phyloP scores from a whole-genome alignment of 1,140 invertebrate species.

The Drosophila guanche region DNA sequence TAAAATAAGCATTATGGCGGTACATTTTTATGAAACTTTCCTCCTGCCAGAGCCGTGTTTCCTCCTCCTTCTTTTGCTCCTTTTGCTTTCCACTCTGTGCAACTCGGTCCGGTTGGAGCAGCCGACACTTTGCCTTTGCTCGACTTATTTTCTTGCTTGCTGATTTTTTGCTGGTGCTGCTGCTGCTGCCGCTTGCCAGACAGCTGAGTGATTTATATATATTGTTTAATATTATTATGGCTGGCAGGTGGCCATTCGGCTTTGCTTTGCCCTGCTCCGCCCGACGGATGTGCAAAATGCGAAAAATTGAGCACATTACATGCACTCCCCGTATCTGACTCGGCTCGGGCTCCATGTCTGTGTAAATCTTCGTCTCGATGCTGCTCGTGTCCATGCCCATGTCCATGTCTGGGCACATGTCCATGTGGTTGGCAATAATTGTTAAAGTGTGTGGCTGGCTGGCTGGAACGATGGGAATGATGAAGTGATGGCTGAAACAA shows the following conservation, averaged over 20 bases:
- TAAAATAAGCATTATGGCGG: slow-evolving; percentile 80
- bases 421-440: slow-evolving; percentile 77
- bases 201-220: slow-evolving; percentile 80
- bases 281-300: slow-evolving; percentile 73
- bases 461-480: slow-evolving; percentile 45
- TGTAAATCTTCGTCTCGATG: slow-evolving; percentile 14
- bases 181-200: slow-evolving; percentile 55
- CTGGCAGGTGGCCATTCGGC: slow-evolving; percentile 62
- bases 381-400: slow-evolving; percentile 18
- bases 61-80: background rate
- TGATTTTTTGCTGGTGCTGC: background rate
- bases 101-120: too few relatives aligned
- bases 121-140: background rate
- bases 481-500: slow-evolving; percentile 44
- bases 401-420: slow-evolving; percentile 39
- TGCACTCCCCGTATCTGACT: slow-evolving; percentile 5
- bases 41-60: slow-evolving; percentile 40
- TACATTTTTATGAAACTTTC: slow-evolving; percentile 77
- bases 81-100: slow-evolving; percentile 10
- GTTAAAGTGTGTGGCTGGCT: slow-evolving; percentile 66
- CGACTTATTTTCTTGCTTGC: background rate
- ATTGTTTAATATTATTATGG: slow-evolving; percentile 81
- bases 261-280: slow-evolving; percentile 44
- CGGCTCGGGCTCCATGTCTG: slow-evolving; percentile 5
- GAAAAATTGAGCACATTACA: slow-evolving; percentile 79